These are phyloP conservation scores for Axinella damicornis DNA, from an alignment of 37 sponge, comb jelly and placozoan genomes.

Conservation along the genomic window DNA sequence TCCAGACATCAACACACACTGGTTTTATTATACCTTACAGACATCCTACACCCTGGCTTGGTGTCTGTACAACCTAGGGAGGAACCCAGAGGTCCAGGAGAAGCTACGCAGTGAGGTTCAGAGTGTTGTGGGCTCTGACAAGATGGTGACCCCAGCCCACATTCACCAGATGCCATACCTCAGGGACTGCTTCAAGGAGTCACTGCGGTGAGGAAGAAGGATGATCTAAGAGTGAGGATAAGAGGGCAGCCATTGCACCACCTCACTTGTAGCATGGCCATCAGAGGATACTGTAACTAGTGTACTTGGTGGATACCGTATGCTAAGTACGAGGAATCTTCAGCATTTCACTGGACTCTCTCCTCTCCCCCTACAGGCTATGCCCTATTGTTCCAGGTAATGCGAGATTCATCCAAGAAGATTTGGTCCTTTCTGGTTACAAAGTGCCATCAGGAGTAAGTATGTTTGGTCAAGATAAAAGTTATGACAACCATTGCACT, in stretches of 20 bases:
- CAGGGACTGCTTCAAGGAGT: slow-evolving; percentile 59
- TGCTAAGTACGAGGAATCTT: too few relatives aligned
- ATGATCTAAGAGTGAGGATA: too few relatives aligned
- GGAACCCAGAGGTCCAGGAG: slow-evolving; percentile 39
- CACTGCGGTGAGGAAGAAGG: slow-evolving; percentile 27
- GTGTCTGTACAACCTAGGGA: slow-evolving; percentile 43
- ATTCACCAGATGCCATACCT: slow-evolving; percentile 30
- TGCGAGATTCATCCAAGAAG: not conserved
- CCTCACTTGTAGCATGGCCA: too few relatives aligned
- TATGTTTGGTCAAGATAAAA: too few relatives aligned
- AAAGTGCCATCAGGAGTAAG: slow-evolving; percentile 52
- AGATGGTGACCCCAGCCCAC: slow-evolving; percentile 33
- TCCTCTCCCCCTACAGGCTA: not conserved
- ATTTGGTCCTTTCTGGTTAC: slow-evolving; percentile 47
- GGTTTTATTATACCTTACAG: slow-evolving; percentile 17
- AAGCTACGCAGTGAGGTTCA: slow-evolving; percentile 31
- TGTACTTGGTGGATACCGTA: too few relatives aligned
- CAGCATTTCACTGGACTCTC: too few relatives aligned
- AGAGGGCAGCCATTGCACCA: too few relatives aligned
- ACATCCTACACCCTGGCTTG: slow-evolving; percentile 45
- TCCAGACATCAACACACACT: too few relatives aligned
- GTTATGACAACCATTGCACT: too few relatives aligned
- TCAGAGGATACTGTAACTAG: too few relatives aligned
- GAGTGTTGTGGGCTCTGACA: slow-evolving; percentile 23
- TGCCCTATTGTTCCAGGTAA: not conserved